Evolutionary conservation across 2,888 invertebrate species (phyloP), one percentile per base, ranked within the genome.

Genomic region (Dorcus parallelipipedus): DNA sequence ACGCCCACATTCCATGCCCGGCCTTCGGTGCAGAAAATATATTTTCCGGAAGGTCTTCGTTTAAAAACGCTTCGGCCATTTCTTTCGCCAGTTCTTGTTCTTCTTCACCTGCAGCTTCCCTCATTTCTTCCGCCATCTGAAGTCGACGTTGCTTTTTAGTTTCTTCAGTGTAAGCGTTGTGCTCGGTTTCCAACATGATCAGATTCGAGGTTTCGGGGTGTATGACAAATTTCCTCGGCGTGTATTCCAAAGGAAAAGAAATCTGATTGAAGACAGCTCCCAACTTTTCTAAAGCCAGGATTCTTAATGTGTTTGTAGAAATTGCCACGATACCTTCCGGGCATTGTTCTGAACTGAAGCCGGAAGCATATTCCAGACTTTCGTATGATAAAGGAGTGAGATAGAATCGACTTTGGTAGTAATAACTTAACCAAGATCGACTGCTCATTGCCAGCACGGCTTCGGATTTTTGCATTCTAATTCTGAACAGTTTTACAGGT

Each of bases 181-280:
- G 97, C 78, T 99, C 99, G 9, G 97, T 96, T 80, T 99, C 98
- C 43, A 97, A 87, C 54, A 97, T 84, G 50, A 98, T 85, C 54
- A 99, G 84, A 72, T 95, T 91, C 38, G 91, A 92, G 14, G 92
- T 91, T 69, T 97, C 95, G 2, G 89, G 86, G 77, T 98, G 97
- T 57, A 98, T 90, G 14, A 93, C 89, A 76, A 99, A 97, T 71
- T 93, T 93, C 49, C 97, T 84, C 0, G 99, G 99, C 0, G 99
- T 99, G 73, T 94, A 97, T 67, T 97, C 95, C 52, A 99, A 81
- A 0, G 94, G 93, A 71, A 94, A 89, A 3, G 92, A 91, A 26
- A 94, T 89, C 78, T 97, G 97, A 80, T 99, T 99, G 77, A 99
- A 99, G 2, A 99, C 96, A 0, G 97, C 97, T 0, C 99, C 99